Evolutionary conservation across 2,888 invertebrate species (phyloP).

Genomic region (Chelonus formosanus): DNA sequence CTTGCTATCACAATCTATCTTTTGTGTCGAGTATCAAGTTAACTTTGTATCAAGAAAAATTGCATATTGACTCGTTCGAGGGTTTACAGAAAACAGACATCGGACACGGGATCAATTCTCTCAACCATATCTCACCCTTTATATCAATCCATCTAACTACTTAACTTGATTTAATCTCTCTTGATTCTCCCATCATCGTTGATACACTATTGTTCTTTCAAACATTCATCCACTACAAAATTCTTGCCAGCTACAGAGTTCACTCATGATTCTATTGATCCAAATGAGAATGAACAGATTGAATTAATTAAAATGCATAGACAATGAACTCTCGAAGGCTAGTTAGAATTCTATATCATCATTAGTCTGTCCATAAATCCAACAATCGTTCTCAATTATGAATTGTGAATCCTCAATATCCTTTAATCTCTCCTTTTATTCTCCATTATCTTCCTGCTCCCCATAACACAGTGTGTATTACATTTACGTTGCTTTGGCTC

Average conservation of each 20-base stretch:
- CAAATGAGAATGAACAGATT: too few species aligned
- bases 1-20: too few species aligned
- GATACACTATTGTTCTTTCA: constrained; percentile 12
- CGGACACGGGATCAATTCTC: too few species aligned
- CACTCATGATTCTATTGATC: not conserved
- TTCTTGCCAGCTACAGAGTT: constrained; percentile 15
- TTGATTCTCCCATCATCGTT: constrained; percentile 10
- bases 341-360: constrained; percentile 13
- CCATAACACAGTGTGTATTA: constrained; percentile 63
- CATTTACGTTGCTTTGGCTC: constrained; percentile 66
- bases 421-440: not conserved
- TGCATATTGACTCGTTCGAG: not conserved
- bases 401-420: constrained; percentile 9
- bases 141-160: constrained; percentile 3
- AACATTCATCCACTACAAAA: not conserved
- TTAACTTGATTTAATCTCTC: constrained; percentile 33
- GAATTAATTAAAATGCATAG: not conserved
- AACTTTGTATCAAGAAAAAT: constrained; percentile 4
- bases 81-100: too few species aligned
- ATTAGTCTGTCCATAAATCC: not conserved
- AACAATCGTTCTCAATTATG: constrained; percentile 11
- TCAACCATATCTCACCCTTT: too few species aligned
- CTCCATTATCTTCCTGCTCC: not conserved
- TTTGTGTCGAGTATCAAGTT: too few species aligned
- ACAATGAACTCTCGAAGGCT: constrained; percentile 11